Percentiles rank a stretch among this genome's conserved stretches.
These are phyloP conservation scores for Pundamilia nyererei DNA, from an alignment of 2,113 vertebrate species.

Conservation along the genomic window DNA sequence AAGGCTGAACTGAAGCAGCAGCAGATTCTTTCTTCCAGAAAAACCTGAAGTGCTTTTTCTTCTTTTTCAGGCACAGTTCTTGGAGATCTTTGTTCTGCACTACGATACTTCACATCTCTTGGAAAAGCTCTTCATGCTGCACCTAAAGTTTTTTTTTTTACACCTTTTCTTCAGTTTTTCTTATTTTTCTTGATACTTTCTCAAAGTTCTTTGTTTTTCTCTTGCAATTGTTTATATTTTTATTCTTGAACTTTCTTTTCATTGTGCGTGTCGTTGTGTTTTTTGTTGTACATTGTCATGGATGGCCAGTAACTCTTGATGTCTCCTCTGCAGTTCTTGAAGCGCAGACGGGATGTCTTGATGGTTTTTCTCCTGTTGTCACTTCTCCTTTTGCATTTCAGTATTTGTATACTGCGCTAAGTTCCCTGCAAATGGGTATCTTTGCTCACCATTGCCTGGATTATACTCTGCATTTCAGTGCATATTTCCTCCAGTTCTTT, in stretches of 20 bases:
- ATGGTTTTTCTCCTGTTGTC: background rate
- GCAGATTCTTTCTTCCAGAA: background rate
- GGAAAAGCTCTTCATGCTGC: background rate
- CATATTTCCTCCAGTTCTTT: background rate
- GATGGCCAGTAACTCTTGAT: background rate
- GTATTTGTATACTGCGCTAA: background rate
- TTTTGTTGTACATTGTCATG: background rate
- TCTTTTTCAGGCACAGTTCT: background rate
- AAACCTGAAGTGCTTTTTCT: background rate
- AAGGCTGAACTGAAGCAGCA: background rate
- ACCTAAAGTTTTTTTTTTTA: background rate
- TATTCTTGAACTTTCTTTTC: background rate
- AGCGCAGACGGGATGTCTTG: background rate
- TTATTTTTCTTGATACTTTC: background rate
- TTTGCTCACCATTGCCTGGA: background rate
- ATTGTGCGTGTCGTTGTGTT: accelerated
- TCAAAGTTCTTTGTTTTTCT: accelerated
- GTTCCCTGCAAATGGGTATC: background rate
- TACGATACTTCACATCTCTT: background rate
- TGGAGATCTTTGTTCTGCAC: background rate
- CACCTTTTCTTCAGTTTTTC: background rate
- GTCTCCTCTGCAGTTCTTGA: background rate
- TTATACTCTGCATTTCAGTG: background rate
- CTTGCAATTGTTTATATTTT: background rate
- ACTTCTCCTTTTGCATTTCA: background rate